Conservation (phyloP, 2,797 vertebrate species). For the Catamblyrhynchus diadema region DNA sequence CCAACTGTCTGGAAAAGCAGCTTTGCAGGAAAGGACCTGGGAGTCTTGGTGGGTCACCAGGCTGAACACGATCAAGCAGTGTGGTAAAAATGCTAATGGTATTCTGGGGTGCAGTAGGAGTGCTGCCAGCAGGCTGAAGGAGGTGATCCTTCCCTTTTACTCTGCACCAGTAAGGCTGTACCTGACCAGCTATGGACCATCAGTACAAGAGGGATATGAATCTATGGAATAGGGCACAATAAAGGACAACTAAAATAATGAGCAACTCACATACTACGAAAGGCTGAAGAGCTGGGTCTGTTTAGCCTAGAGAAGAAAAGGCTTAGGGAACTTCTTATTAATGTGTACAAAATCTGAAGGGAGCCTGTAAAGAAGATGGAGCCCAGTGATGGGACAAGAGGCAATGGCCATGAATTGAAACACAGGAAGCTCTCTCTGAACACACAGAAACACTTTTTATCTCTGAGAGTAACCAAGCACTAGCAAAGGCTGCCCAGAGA, state of each 20-base stretch:
- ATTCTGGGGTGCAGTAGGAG: not conserved
- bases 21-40: not conserved
- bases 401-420: not conserved
- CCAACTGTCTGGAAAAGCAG: not conserved
- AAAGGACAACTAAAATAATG: not conserved
- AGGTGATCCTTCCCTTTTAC: not conserved
- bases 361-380: not conserved
- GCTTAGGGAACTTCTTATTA: not conserved
- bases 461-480: not conserved
- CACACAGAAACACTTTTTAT: not conserved
- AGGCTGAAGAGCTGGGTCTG: not conserved
- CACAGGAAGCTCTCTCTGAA: not conserved
- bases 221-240: not conserved
- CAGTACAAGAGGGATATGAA: not conserved
- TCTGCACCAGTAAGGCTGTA: not conserved
- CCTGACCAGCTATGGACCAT: not conserved
- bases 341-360: not conserved
- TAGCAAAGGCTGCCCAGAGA: not conserved
- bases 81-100: not conserved
- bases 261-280: not conserved
- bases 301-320: not conserved
- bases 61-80: not conserved
- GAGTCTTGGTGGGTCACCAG: not conserved
- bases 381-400: not conserved
- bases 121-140: not conserved